Evolutionary conservation across 1,140 invertebrate species (phyloP).

Genomic region (Pseudomyrmex pallidus): DNA sequence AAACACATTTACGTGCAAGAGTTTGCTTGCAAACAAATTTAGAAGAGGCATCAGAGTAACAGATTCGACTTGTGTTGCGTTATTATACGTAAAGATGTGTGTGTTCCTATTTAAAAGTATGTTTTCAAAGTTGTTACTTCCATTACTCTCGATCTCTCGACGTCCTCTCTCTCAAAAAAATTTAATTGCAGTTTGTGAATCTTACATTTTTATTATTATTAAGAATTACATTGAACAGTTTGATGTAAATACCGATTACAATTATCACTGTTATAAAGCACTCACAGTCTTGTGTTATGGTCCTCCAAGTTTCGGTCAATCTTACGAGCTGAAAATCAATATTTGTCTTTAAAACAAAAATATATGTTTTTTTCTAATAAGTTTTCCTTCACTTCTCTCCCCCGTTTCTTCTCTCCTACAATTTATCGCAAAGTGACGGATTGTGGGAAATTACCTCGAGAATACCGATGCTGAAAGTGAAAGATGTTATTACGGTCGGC

Average conservation of each 20-base stretch:
- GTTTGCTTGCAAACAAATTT: too few relatives aligned
- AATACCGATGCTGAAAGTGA: conserved; percentile 18
- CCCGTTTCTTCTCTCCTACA: not conserved
- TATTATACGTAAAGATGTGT: not conserved
- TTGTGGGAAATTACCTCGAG: conserved; percentile 3
- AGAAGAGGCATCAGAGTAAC: too few relatives aligned
- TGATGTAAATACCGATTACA: not conserved
- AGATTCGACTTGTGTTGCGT: too few relatives aligned
- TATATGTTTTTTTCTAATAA: not conserved
- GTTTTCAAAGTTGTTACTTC: too few relatives aligned
- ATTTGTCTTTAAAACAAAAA: not conserved
- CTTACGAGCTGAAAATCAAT: conserved; percentile 21
- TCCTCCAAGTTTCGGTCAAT: conserved; percentile 2
- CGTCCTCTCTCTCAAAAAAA: too few relatives aligned
- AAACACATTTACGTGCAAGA: not conserved
- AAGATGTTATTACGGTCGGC: conserved; percentile 14
- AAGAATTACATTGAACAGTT: conserved; percentile 9
- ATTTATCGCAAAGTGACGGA: not conserved
- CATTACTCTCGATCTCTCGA: too few relatives aligned
- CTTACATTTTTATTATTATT: conserved; percentile 10
- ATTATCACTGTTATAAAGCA: not conserved
- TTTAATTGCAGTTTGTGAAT: not conserved
- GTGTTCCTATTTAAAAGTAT: too few relatives aligned
- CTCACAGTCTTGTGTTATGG: conserved; percentile 14
- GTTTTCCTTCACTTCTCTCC: not conserved